Evolutionary conservation across 2,113 vertebrate species (phyloP).

Genomic region (Polypterus bichir): DNA sequence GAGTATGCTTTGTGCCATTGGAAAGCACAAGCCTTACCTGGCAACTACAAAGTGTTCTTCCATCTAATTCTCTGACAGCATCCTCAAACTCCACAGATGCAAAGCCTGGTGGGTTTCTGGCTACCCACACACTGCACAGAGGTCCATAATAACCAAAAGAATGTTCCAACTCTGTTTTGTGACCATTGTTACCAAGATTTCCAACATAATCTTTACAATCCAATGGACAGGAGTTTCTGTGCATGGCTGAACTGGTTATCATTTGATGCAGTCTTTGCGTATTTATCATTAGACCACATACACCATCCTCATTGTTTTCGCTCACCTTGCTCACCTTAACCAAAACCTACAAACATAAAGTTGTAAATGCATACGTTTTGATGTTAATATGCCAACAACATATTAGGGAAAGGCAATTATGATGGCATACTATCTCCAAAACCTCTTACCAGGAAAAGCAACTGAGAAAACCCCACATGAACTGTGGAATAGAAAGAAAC

Average conservation of each 20-base stretch:
- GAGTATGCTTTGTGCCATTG: constrained; percentile 84
- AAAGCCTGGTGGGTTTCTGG: constrained; percentile 90
- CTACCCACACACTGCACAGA: constrained; percentile 91
- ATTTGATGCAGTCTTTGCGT: too few species aligned
- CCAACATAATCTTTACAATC: constrained; percentile 98
- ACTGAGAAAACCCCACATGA: too few species aligned
- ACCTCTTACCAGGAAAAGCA: too few species aligned
- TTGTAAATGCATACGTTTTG: too few species aligned
- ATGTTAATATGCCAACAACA: too few species aligned
- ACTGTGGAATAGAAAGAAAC: too few species aligned
- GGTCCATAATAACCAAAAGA: constrained; percentile 95
- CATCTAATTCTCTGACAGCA: constrained; percentile 93
- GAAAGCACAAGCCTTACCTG: constrained; percentile 87
- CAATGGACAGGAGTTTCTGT: constrained; percentile 82
- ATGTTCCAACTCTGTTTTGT: constrained; percentile 88
- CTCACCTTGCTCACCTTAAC: too few species aligned
- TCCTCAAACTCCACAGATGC: constrained; percentile 97
- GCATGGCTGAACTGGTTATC: constrained; percentile 44
- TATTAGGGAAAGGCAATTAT: too few species aligned
- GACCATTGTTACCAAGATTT: constrained; percentile 94
- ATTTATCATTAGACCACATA: too few species aligned
- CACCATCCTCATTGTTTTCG: too few species aligned
- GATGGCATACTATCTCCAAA: too few species aligned
- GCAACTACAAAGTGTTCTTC: constrained; percentile 84
- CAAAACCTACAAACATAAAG: too few species aligned